Base-by-base conservation (phyloP, 2,888 invertebrate genomes). In the Leptopterna dolabrata region DNA sequence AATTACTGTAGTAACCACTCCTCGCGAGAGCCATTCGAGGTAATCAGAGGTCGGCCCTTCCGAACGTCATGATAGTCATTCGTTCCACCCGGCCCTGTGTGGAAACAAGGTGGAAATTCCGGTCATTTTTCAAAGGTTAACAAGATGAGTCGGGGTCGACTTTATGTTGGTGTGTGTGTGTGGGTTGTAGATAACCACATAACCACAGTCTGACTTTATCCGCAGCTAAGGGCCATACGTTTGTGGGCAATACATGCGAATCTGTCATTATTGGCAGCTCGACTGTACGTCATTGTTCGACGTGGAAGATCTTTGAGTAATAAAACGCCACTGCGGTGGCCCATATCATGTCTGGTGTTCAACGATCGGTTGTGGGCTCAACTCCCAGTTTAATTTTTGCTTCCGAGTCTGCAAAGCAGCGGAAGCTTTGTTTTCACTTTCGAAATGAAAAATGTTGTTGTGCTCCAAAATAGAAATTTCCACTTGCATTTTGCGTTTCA, bases 1-100 rank as follows among this genome's bases (percentile, higher is more conserved):
- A 78, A 78, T 78, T 78, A 78, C 45, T 45, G 45, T 36, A 45
- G 73, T 78, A 78, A 78, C 78, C 27, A 43, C 78, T 78, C 41
- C 45, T 78, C 24, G 45, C 24, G 45, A 78, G 78, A 45, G 78
- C 45, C 78, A 78, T 78, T 78, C 78, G 24, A 27, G 27, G 78
- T 78, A 78, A 78, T 78, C 78, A 45, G 78, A 45, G 78, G 27
- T 19, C 78, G 27, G 27, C 43, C 43, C 27, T 45, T 78, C 24
- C 78, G 41, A 36, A 78, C 78, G 78, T 78, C 78, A 73, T 73
- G 63, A 63, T 63, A 63, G 24, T 63, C 63, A 63, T 63, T 63
- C 63, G 63, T 63, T 63, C 24, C 27, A 4, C 24, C 63, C 11
- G 19, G 63, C 19, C 19, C 63, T 24, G 19, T 63, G 63, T 63